A percentile compares a stretch with the other conserved stretches of the same genome.
phyloP scores from a whole-genome alignment of 2,797 vertebrate species.

The Mus caroli region DNA sequence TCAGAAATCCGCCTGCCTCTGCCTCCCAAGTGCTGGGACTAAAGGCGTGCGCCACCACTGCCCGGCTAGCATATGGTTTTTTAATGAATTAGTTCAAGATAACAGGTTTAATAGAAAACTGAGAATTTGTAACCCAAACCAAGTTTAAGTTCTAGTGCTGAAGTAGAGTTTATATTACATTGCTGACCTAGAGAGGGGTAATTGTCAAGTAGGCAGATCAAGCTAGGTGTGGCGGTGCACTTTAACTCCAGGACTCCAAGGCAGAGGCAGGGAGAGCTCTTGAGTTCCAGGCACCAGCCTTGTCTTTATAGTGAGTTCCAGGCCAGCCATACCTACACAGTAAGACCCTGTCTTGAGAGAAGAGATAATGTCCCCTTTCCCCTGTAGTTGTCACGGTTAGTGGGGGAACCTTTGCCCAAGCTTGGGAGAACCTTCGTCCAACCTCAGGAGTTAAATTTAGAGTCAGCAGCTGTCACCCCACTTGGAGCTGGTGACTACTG shows the following conservation, averaged over 20 bases:
- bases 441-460: conserved; percentile 65
- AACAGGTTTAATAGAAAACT: conserved; percentile 50
- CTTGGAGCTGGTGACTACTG: conserved; percentile 38
- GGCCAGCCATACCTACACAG: background rate
- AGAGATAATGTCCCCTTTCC: background rate
- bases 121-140: conserved; percentile 32
- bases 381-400: background rate
- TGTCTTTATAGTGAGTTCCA: background rate
- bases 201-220: conserved; percentile 11
- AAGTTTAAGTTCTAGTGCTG: conserved; percentile 15
- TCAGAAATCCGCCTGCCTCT: background rate
- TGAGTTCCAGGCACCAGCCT: background rate
- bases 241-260: background rate
- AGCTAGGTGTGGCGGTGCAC: background rate
- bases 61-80: background rate
- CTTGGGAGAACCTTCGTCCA: background rate
- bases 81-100: background rate
- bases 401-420: conserved; percentile 28
- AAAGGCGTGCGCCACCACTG: background rate
- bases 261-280: background rate
- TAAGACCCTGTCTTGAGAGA: background rate
- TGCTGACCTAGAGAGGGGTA: conserved; percentile 22
- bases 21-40: background rate
- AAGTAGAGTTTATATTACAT: background rate
- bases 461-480: conserved; percentile 48